Conservation (phyloP, 1,140 invertebrate species). For the Microplitis mediator region DNA sequence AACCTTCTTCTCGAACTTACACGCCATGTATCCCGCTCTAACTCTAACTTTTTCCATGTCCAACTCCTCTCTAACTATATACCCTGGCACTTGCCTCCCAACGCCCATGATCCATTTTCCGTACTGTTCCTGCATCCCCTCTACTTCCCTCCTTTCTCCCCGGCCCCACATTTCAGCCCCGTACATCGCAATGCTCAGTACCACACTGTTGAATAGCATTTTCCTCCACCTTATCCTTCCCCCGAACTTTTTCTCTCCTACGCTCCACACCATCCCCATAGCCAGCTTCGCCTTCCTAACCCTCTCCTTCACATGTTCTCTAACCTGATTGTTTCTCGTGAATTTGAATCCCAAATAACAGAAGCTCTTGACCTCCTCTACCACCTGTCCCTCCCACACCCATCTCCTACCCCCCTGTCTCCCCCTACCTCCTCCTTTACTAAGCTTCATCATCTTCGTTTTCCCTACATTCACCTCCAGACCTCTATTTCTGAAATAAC, state of each 20-base stretch:
- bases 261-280: too few species aligned
- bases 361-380: constrained; percentile 23
- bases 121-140: background rate
- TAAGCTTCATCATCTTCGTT: constrained; percentile 21
- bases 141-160: background rate
- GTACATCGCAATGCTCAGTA: too few species aligned
- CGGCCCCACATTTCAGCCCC: too few species aligned
- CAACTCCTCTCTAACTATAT: background rate
- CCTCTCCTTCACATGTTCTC: constrained; percentile 3
- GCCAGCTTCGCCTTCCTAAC: constrained; percentile 14
- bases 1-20: background rate
- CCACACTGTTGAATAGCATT: too few species aligned
- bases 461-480: constrained; percentile 19
- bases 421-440: constrained; percentile 14
- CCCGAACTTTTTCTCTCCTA: too few species aligned
- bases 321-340: background rate
- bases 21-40: background rate
- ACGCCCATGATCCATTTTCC: constrained; percentile 20
- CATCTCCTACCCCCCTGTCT: background rate
- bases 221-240: too few species aligned
- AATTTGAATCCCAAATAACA: constrained; percentile 18
- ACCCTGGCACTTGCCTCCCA: constrained; percentile 7
- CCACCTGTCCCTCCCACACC: constrained; percentile 4
- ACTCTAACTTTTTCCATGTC: background rate
- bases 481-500: constrained; percentile 6